phyloP scores from a whole-genome alignment of 2,888 invertebrate genomes.

The Dicranocentrus wangi region DNA sequence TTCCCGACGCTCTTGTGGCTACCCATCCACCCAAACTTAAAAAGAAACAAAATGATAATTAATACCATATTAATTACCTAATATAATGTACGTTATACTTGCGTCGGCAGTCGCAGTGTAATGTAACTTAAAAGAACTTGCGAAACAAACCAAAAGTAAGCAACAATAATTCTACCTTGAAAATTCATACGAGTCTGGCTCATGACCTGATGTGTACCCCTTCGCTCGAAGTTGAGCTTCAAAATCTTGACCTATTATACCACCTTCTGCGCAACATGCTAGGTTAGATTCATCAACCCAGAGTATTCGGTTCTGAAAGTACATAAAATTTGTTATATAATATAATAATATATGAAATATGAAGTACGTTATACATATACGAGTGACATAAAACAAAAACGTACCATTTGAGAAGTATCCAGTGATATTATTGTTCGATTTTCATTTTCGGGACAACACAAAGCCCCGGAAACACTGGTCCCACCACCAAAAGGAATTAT shows the following conservation, averaged over 20 bases:
- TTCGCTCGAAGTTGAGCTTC: conserved; percentile 86
- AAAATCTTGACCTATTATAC: conserved; percentile 95
- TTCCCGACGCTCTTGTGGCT: conserved; percentile 96
- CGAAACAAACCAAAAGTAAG: conserved; percentile 13
- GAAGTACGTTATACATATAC: background rate
- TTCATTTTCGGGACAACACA: conserved; percentile 88
- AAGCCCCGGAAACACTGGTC: conserved; percentile 91
- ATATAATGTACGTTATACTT: too few species aligned
- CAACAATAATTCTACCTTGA: conserved; percentile 79
- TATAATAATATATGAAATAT: conserved; percentile 21
- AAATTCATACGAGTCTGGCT: conserved; percentile 99
- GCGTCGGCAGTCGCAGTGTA: too few species aligned
- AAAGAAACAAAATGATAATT: background rate
- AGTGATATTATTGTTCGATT: conserved; percentile 87
- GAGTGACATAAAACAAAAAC: too few species aligned
- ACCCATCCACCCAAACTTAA: conserved; percentile 95
- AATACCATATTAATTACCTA: background rate
- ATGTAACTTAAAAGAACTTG: background rate
- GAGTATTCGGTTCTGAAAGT: conserved; percentile 84
- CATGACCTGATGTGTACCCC: conserved; percentile 94
- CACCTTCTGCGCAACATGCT: conserved; percentile 88
- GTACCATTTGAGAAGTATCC: conserved; percentile 94
- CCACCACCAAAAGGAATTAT: conserved; percentile 96
- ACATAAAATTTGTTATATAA: conserved; percentile 15
- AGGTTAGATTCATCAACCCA: conserved; percentile 93